Conservation (phyloP, 2,113 vertebrate species). For the Strix uralensis region DNA sequence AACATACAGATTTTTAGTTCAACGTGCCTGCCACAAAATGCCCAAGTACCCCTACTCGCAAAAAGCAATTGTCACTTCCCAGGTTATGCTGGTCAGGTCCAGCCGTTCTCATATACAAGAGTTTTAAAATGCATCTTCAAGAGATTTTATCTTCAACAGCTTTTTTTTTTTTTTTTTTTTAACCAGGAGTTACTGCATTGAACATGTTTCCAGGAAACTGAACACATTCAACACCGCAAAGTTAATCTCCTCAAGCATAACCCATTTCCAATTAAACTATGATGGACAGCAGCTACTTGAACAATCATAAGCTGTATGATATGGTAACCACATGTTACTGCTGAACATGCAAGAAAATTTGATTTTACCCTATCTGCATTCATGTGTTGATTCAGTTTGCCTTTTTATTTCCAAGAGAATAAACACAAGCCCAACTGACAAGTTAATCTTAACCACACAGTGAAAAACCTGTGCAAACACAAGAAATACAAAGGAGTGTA, state of each 20-base stretch:
- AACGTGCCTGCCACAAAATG: not conserved
- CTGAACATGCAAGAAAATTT: not conserved
- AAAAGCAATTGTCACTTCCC: not conserved
- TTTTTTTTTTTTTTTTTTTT: not conserved
- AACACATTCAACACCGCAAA: not conserved
- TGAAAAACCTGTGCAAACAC: not conserved
- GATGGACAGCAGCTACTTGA: not conserved
- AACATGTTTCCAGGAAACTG: not conserved
- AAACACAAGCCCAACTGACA: not conserved
- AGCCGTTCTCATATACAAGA: rapidly evolving
- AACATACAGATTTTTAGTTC: not conserved
- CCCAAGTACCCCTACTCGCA: not conserved
- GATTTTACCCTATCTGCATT: not conserved
- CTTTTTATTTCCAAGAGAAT: not conserved
- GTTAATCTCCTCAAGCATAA: not conserved
- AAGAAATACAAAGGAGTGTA: not conserved
- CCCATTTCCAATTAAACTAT: not conserved
- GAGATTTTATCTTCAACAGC: not conserved
- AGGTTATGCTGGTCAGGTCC: not conserved
- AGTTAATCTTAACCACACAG: not conserved
- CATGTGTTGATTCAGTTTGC: not conserved
- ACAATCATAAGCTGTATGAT: not conserved
- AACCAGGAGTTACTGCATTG: not conserved
- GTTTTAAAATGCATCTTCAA: not conserved
- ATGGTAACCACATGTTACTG: not conserved